A percentile compares a stretch with the other conserved stretches of the same genome.
phyloP scores from a whole-genome alignment of 2,888 invertebrate genomes.

The Dorcus parallelipipedus region DNA sequence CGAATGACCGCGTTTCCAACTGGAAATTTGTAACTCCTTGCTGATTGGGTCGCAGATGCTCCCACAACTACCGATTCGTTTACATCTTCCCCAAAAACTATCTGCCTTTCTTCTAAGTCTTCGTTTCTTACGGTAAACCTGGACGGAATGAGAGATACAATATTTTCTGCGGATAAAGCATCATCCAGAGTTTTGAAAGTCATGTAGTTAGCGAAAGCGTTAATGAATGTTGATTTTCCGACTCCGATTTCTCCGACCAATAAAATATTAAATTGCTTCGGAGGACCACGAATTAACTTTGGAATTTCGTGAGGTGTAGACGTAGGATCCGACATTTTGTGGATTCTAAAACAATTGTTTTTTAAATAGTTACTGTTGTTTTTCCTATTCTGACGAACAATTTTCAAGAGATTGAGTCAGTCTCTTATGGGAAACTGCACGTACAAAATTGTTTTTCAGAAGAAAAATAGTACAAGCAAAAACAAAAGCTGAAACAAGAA shows the following conservation, averaged over 20 bases:
- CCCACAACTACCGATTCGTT: constrained; percentile 5
- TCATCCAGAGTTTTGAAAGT: constrained; percentile 13
- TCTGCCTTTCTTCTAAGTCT: constrained; percentile 1
- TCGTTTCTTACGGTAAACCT: constrained; percentile 13
- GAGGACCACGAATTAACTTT: background rate
- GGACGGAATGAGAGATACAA: constrained; percentile 19
- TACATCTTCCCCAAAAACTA: constrained; percentile 2
- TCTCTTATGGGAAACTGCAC: no score
- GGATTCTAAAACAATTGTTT: no score
- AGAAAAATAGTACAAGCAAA: no score
- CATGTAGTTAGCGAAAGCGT: constrained; percentile 22
- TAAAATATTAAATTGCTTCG: constrained; percentile 20
- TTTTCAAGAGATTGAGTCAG: no score
- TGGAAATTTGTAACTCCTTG: constrained; percentile 5
- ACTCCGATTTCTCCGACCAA: constrained; percentile 24
- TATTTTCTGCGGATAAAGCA: constrained; percentile 13
- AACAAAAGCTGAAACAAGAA: no score
- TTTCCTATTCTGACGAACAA: no score
- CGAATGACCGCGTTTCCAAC: background rate
- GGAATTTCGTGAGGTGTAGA: no score
- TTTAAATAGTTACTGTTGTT: no score
- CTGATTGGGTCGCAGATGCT: constrained; percentile 9
- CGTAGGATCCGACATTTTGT: no score
- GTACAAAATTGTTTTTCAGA: no score
- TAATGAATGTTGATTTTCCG: constrained; percentile 27